phyloP scores from a whole-genome alignment of 2,888 invertebrate genomes.

The Elmis aenea region DNA sequence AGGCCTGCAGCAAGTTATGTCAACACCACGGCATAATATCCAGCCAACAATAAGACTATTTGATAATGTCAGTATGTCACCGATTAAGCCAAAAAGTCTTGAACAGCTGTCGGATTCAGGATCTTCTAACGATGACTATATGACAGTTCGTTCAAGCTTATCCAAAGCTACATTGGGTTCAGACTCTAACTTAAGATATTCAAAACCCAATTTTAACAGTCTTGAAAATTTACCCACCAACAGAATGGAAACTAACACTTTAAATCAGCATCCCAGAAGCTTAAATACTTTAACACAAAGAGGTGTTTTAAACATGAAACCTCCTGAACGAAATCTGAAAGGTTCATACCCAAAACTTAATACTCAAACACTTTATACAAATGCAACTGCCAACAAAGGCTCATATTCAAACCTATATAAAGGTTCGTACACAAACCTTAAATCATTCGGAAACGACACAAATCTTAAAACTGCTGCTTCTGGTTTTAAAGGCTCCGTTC shows the following conservation, averaged over 20 bases:
- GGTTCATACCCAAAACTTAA: constrained; percentile 35
- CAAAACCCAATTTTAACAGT: too few relatives aligned
- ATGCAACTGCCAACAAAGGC: too few relatives aligned
- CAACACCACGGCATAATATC: constrained; percentile 39
- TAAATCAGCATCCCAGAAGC: constrained; percentile 11
- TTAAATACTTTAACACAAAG: constrained; percentile 1
- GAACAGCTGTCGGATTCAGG: constrained; percentile 38
- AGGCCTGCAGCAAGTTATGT: constrained; percentile 40
- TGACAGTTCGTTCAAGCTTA: constrained; percentile 30
- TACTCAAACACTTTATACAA: constrained; percentile 36
- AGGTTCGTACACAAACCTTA: constrained; percentile 41
- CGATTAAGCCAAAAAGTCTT: constrained; percentile 24
- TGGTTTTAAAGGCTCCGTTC: constrained; percentile 3
- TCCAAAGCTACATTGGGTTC: constrained; percentile 28
- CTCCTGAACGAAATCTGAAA: constrained; percentile 16
- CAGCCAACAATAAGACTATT: constrained; percentile 24
- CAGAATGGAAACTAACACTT: background rate
- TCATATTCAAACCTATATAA: too few relatives aligned
- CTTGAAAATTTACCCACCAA: background rate
- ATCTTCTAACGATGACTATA: constrained; percentile 39
- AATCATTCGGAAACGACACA: constrained; percentile 32
- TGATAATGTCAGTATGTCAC: constrained; percentile 36
- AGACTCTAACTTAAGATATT: constrained; percentile 24
- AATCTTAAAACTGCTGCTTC: constrained; percentile 17
- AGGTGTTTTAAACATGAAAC: constrained; percentile 11